Conservation (phyloP, 1,140 invertebrate species). For the Epicauta chinensis region DNA sequence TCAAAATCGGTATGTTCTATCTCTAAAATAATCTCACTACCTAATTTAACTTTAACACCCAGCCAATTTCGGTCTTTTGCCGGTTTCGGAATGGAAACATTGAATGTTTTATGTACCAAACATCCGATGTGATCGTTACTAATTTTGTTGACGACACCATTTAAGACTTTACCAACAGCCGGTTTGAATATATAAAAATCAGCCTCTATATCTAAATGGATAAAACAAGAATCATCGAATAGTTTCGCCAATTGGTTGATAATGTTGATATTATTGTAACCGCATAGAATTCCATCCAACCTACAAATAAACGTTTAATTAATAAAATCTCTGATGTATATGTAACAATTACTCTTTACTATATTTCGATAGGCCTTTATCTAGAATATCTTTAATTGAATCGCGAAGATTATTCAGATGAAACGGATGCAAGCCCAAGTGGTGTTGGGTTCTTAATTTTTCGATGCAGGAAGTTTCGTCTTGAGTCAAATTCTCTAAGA, state of each 20-base stretch:
- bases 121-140: slow-evolving; percentile 54
- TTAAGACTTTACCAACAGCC: slow-evolving; percentile 43
- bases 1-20: slow-evolving; percentile 13
- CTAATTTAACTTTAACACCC: slow-evolving; percentile 42
- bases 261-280: slow-evolving; percentile 56
- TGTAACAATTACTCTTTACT: slow-evolving; percentile 45
- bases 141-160: slow-evolving; percentile 57
- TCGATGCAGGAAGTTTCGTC: slow-evolving; percentile 52
- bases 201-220: slow-evolving; percentile 56
- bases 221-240: slow-evolving; percentile 50
- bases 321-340: slow-evolving; percentile 2
- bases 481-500: slow-evolving; percentile 34
- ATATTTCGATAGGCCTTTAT: slow-evolving; percentile 50
- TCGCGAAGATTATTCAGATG: slow-evolving; percentile 51
- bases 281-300: slow-evolving; percentile 54
- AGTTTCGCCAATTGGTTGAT: slow-evolving; percentile 48
- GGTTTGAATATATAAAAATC: slow-evolving; percentile 61
- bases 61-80: slow-evolving; percentile 50
- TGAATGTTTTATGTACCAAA: slow-evolving; percentile 58
- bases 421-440: slow-evolving; percentile 53
- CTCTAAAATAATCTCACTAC: too few relatives aligned
- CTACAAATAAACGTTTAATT: slow-evolving; percentile 33
- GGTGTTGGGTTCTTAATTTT: slow-evolving; percentile 48
- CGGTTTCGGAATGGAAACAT: slow-evolving; percentile 55
- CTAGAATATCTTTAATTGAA: slow-evolving; percentile 48